Conservation (phyloP, 2,113 vertebrate species). For the Peromyscus californicus region DNA sequence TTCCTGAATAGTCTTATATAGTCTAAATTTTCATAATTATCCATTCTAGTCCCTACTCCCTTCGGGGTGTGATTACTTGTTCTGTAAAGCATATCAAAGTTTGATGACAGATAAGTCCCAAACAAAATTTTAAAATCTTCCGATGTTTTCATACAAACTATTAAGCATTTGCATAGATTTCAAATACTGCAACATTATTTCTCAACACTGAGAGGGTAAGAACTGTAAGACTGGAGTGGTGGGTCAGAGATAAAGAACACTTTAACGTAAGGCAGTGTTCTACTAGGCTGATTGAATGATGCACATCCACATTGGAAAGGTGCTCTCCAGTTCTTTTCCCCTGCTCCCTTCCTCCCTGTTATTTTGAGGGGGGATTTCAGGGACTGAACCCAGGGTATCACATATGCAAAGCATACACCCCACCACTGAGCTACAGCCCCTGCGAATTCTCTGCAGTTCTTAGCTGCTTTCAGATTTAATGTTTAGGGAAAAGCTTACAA, state of each 20-base stretch:
- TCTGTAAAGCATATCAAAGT: conserved; percentile 25
- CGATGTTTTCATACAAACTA: conserved; percentile 38
- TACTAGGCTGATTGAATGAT: background rate
- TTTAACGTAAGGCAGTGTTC: background rate
- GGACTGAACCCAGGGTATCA: background rate
- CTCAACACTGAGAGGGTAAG: conserved; percentile 32
- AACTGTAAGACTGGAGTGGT: background rate
- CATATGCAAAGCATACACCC: background rate
- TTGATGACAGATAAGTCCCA: background rate
- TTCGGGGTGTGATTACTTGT: background rate
- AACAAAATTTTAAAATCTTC: conserved; percentile 23
- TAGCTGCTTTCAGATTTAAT: background rate
- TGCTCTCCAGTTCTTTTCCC: background rate
- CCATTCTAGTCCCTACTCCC: background rate
- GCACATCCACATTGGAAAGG: background rate
- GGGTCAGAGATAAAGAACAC: background rate
- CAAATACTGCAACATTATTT: background rate
- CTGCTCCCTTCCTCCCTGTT: too few species aligned
- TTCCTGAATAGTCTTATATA: conserved; percentile 6
- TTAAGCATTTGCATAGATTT: background rate
- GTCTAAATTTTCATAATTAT: conserved; percentile 34
- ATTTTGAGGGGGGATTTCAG: background rate
- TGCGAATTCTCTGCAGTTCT: background rate
- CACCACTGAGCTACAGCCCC: background rate
- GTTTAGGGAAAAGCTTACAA: background rate